Base-by-base conservation (phyloP, 2,113 vertebrate species). In the Hydrochoerus hydrochaeris region DNA sequence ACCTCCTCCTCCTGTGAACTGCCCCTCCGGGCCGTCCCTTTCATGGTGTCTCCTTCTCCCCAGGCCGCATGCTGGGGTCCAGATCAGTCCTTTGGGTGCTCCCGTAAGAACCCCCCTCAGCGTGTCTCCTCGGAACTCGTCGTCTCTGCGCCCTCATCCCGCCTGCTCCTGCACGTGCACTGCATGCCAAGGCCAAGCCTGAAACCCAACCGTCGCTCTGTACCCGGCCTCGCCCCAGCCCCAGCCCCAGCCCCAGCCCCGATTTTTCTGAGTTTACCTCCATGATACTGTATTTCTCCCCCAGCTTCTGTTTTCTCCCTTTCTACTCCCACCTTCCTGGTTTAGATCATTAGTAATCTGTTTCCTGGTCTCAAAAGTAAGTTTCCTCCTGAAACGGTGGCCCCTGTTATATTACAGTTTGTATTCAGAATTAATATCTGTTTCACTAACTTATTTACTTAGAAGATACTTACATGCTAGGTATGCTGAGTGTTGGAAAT, bases 401-500 rank as follows among this genome's bases (percentile, higher is more conserved):
- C 12, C 30, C 26, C 28, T 1, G 17, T 92, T 85, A 28, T 63
- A 20, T 88, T 12, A 85, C 54, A 85, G 22, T 63, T 12, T 73
- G 10, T 32, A n/a, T 41, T 91, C 75, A 80, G 63, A 91, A 81
- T 81, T 81, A 20, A 94, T 85, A 85, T 38, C 65, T 92, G 57
- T 67, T 89, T 69, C 16, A 57, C 57, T 81, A n/a, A 84, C 32
- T 90, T 5, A 38, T 35, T 97, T 77, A 84, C 54, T 75, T 81
- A 52, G 58, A 75, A 85, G 41, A 71, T 78, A 78, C 38, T 77
- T 90, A 6, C 81, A 11, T 71, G 44, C n/a, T 20, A 86, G 28
- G 44, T 73, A 62, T 73, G 14, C n/a, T 73, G 85, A 57, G 13
- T 32, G 7, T 65, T 91, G n/a, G 88, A 73, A 80, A 89, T 88